Evolutionary conservation across 2,888 invertebrate genomes (phyloP).

Genomic region (Pinctada fucata): DNA sequence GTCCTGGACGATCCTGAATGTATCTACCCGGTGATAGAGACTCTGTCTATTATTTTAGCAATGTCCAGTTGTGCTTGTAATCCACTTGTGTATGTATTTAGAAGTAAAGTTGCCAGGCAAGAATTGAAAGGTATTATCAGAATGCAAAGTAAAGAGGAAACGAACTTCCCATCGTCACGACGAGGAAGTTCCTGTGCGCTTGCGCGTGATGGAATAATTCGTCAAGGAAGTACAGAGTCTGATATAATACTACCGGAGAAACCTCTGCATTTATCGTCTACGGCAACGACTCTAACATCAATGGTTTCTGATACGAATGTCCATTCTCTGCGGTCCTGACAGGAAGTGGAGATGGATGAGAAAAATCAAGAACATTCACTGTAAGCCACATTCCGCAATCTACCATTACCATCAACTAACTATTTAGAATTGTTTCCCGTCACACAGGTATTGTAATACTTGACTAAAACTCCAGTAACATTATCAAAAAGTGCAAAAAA

Average conservation of each 20-base stretch:
- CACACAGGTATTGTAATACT: too few relatives aligned
- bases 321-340: constrained; percentile 15
- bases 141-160: constrained; percentile 34
- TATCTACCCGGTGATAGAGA: constrained; percentile 70
- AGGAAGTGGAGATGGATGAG: background rate
- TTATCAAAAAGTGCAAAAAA: too few relatives aligned
- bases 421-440: too few relatives aligned
- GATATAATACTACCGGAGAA: constrained; percentile 44
- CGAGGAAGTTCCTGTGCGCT: constrained; percentile 32
- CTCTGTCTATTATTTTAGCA: constrained; percentile 78
- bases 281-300: constrained; percentile 54
- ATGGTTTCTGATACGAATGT: constrained; percentile 37
- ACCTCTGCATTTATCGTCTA: constrained; percentile 51
- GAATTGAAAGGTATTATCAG: constrained; percentile 60
- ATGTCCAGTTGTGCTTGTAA: constrained; percentile 83
- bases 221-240: constrained; percentile 52
- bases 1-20: constrained; percentile 67
- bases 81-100: constrained; percentile 87
- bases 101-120: constrained; percentile 74
- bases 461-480: too few relatives aligned
- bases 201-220: constrained; percentile 41
- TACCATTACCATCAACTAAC: background rate
- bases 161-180: constrained; percentile 21
- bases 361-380: too few relatives aligned
- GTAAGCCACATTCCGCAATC: background rate